These are phyloP conservation scores for Drosophila grimshawi DNA, from an alignment of 1,140 invertebrate genomes.

Conservation along the genomic window DNA sequence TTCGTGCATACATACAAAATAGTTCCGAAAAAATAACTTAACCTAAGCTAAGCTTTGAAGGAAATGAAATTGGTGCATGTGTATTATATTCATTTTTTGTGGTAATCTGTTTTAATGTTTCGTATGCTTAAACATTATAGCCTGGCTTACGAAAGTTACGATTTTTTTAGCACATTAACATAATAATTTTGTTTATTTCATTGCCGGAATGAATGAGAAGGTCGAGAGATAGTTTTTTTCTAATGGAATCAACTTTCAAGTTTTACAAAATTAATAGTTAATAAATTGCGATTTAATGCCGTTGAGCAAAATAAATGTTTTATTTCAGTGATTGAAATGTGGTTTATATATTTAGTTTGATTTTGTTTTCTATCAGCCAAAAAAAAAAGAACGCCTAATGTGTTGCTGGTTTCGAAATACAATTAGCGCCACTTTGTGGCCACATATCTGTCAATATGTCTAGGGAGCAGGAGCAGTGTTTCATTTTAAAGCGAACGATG, in stretches of 20 bases:
- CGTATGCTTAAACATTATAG: conserved; percentile 76
- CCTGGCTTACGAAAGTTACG: conserved; percentile 54
- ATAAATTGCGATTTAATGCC: conserved; percentile 63
- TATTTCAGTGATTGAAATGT: conserved; percentile 42
- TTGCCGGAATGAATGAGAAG: conserved; percentile 77
- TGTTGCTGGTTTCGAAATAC: conserved; percentile 4
- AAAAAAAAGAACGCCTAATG: conserved; percentile 22
- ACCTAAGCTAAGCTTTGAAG: conserved; percentile 76
- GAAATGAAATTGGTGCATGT: conserved; percentile 54
- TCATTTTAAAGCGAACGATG: conserved; percentile 12
- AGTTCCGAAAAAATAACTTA: conserved; percentile 39
- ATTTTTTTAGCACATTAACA: conserved; percentile 38
- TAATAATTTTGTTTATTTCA: conserved; percentile 54
- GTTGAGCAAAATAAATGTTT: conserved; percentile 33
- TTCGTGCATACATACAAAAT: conserved; percentile 65
- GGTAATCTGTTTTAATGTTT: conserved; percentile 40
- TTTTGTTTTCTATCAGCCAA: conserved; percentile 15
- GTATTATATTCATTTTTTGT: conserved; percentile 16
- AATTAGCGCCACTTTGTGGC: conserved; percentile 34
- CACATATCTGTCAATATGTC: neutral
- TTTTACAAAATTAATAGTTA: conserved; percentile 45
- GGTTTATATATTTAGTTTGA: conserved; percentile 2
- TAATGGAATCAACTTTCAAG: conserved; percentile 56
- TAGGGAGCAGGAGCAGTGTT: conserved; percentile 12
- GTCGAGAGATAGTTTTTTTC: conserved; percentile 15